Evolutionary conservation across 2,797 vertebrate genomes (phyloP).

Genomic region (Pyrocephalus nanus): DNA sequence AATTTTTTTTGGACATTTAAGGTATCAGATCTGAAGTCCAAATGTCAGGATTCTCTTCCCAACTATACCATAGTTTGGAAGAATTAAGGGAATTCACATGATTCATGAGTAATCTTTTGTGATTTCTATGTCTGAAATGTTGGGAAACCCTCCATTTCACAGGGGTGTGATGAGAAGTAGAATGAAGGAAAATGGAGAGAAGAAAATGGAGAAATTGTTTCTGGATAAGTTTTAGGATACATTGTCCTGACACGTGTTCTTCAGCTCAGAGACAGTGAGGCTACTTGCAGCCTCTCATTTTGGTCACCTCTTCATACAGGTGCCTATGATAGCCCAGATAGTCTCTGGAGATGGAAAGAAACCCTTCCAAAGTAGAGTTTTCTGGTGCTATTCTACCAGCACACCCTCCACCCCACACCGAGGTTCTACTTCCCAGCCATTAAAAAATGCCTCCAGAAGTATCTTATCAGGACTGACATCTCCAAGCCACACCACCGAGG

Average conservation of each 20-base stretch:
- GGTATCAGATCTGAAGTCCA: neutral
- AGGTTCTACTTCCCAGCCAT: neutral
- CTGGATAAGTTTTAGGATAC: neutral
- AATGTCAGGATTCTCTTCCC: neutral
- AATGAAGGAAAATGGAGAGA: neutral
- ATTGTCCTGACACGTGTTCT: neutral
- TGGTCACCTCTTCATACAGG: neutral
- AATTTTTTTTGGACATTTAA: neutral
- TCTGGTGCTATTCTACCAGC: neutral
- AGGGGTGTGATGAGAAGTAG: neutral
- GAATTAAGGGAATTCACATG: neutral
- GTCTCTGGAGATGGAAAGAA: neutral
- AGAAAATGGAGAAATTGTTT: neutral
- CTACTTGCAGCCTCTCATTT: neutral
- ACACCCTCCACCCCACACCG: neutral
- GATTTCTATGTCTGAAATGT: neutral
- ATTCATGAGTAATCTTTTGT: neutral
- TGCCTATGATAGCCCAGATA: neutral
- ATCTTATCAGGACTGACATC: neutral
- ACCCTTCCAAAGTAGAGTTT: neutral
- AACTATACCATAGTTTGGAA: neutral
- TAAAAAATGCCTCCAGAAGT: neutral
- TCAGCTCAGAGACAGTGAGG: neutral
- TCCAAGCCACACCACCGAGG: neutral
- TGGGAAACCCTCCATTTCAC: neutral